Conservation (phyloP, 2,113 vertebrate species). For the Sclerurus mexicanus region DNA sequence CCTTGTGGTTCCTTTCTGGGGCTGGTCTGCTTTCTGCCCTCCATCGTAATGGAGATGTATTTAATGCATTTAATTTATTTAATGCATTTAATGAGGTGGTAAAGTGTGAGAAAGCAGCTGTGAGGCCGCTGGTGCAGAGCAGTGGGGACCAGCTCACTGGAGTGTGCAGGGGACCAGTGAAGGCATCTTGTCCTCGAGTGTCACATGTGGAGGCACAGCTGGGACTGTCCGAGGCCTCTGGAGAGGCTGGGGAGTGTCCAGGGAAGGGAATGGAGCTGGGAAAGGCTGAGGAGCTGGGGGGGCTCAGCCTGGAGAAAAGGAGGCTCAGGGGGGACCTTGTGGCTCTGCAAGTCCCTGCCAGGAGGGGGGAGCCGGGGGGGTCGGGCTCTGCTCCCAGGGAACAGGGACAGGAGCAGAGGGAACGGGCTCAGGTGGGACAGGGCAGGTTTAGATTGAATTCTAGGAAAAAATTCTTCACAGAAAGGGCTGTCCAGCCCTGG, state of each 20-base stretch:
- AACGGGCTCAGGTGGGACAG: not conserved
- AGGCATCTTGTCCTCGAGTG: accelerated
- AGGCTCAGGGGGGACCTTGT: not conserved
- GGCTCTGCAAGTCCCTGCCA: not conserved
- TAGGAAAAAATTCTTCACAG: not conserved
- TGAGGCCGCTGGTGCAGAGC: accelerated
- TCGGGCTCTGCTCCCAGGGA: not conserved
- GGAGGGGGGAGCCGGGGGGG: not conserved
- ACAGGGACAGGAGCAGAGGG: not conserved
- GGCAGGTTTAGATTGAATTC: not conserved
- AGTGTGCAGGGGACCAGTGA: not conserved
- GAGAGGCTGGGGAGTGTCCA: not conserved
- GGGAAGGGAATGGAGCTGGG: not conserved
- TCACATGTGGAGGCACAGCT: not conserved
- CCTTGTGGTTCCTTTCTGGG: not conserved
- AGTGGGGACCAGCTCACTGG: not conserved
- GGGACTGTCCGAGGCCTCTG: not conserved
- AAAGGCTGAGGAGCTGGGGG: not conserved
- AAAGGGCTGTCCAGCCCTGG: not conserved
- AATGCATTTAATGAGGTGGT: too few species aligned
- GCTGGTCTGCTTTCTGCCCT: not conserved
- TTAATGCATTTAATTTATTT: not conserved
- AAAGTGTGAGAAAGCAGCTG: not conserved
- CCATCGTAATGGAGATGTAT: not conserved
- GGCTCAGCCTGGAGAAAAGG: not conserved